Conservation (phyloP, 2,113 vertebrate species). For the Mustela nigripes region DNA sequence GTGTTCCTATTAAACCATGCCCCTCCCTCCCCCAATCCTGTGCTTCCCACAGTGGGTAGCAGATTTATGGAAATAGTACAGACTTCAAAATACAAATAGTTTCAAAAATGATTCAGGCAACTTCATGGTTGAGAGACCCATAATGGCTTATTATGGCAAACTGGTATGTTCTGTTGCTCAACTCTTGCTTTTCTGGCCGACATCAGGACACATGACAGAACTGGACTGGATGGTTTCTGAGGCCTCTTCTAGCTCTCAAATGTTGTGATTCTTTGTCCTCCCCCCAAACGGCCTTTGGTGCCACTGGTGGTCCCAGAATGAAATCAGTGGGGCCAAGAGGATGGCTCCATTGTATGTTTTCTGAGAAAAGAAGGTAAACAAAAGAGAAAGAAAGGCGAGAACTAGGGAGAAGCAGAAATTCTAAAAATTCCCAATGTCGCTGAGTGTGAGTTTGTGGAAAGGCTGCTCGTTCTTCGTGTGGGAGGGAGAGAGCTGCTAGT, state of each 20-base stretch:
- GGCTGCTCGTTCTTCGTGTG: not conserved
- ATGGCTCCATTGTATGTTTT: not conserved
- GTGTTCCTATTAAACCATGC: not conserved
- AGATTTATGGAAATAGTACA: conserved; percentile 70
- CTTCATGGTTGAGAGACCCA: conserved; percentile 67
- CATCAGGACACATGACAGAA: not conserved
- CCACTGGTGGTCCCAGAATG: not conserved
- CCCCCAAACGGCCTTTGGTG: not conserved
- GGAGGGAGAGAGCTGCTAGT: not conserved
- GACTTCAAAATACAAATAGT: conserved; percentile 63
- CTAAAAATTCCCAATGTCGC: not conserved
- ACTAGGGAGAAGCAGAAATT: not conserved
- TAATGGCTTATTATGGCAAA: conserved; percentile 61
- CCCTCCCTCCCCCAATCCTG: not conserved
- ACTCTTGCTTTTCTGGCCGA: not conserved
- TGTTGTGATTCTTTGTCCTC: not conserved
- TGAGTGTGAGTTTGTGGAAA: not conserved
- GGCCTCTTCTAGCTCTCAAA: conserved; percentile 5
- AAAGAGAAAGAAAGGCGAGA: not conserved
- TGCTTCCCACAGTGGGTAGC: not conserved
- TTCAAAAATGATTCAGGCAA: conserved; percentile 62
- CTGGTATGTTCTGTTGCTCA: not conserved
- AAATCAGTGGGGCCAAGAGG: not conserved
- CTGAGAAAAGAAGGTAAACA: not conserved
- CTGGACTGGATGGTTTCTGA: not conserved